A percentile compares a stretch with the other conserved stretches of the same genome.
These are phyloP conservation scores for Melieria omissa DNA, from an alignment of 2,888 invertebrate species.

Conservation along the genomic window DNA sequence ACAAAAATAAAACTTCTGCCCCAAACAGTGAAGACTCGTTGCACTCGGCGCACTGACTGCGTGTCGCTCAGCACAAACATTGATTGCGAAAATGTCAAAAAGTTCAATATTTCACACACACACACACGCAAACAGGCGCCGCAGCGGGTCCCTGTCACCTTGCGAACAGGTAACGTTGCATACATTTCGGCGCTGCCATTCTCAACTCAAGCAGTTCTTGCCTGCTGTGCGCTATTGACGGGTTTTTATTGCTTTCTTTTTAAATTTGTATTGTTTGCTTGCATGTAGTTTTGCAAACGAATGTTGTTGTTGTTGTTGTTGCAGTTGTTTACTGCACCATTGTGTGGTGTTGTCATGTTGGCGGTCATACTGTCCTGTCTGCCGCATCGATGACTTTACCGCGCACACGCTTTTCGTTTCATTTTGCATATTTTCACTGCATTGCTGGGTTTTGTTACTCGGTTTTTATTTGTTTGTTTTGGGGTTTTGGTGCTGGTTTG, in stretches of 20 bases:
- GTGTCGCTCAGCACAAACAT: neutral
- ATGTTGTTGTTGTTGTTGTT: neutral
- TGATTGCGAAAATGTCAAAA: neutral
- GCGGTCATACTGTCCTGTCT: no score
- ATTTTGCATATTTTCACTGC: no score
- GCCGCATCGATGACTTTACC: no score
- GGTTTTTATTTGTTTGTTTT: no score
- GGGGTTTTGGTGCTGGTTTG: no score
- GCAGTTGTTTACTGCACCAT: no score
- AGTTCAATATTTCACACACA: neutral
- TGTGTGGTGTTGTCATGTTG: no score
- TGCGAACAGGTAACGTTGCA: constrained; percentile 1
- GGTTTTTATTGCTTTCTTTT: no score
- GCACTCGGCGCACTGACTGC: neutral
- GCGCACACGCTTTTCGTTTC: no score
- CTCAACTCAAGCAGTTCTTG: neutral
- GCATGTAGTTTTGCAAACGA: neutral
- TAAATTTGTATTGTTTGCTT: no score
- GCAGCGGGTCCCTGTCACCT: neutral
- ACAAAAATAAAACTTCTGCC: neutral
- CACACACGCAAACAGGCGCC: neutral
- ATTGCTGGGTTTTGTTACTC: no score
- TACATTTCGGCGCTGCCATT: neutral
- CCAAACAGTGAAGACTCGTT: neutral
- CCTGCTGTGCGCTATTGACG: no score